Evolutionary conservation across 2,113 vertebrate species (phyloP).

Genomic region (Neolamprologus hecqui): DNA sequence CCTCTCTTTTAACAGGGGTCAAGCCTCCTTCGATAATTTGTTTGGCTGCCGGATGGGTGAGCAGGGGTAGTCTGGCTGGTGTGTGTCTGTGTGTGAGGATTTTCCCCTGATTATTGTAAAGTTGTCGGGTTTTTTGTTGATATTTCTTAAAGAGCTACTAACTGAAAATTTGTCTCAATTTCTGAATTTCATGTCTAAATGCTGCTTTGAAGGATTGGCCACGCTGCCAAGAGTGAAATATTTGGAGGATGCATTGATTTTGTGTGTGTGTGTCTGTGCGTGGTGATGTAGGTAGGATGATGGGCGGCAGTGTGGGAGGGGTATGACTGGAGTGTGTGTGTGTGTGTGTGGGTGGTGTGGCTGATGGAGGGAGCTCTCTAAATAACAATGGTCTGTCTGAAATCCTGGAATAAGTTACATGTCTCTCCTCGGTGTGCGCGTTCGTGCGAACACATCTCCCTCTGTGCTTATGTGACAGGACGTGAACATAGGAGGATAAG

Average conservation of each 20-base stretch:
- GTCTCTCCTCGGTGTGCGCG: neutral
- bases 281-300: conserved; percentile 19
- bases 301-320: conserved; percentile 34
- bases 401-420: conserved; percentile 28
- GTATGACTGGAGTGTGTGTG: conserved; percentile 35
- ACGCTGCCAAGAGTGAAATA: neutral
- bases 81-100: neutral
- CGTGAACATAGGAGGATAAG: conserved; percentile 53
- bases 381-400: conserved; percentile 48
- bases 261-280: neutral
- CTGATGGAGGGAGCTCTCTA: conserved; percentile 30
- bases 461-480: conserved; percentile 25
- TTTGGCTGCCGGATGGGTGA: conserved; percentile 6
- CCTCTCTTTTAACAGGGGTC: conserved; percentile 46
- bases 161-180: neutral
- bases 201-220: conserved; percentile 21
- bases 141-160: neutral
- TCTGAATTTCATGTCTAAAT: conserved; percentile 19
- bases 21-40: conserved; percentile 47
- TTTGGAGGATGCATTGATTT: neutral
- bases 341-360: conserved; percentile 6
- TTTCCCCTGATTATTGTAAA: neutral
- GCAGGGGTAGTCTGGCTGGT: neutral
- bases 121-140: neutral
- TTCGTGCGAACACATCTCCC: neutral